phyloP scores from a whole-genome alignment of 2,797 vertebrate species.

The Cirrhinus molitorella region DNA sequence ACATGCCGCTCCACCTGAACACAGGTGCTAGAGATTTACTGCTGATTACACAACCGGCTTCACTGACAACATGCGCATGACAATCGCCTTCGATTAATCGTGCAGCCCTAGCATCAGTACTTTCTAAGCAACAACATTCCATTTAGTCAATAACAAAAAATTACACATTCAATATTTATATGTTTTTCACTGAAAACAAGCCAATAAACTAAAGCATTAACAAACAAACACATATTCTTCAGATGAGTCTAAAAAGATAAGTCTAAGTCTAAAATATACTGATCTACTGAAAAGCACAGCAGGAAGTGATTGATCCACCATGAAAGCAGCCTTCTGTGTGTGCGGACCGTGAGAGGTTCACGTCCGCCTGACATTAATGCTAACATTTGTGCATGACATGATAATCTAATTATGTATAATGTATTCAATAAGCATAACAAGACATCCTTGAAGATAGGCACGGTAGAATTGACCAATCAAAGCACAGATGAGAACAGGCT shows the following conservation, averaged over 20 bases:
- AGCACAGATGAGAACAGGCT: slow-evolving; percentile 3
- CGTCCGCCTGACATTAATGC: background rate
- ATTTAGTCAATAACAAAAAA: background rate
- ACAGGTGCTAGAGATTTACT: too few relatives aligned
- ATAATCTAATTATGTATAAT: slow-evolving; percentile 40
- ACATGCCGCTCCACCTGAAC: too few relatives aligned
- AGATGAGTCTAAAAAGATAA: background rate
- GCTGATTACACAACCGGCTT: too few relatives aligned
- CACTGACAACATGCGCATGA: too few relatives aligned
- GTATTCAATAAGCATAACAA: slow-evolving; percentile 29
- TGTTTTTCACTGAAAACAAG: background rate
- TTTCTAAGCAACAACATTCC: background rate
- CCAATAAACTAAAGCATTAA: background rate
- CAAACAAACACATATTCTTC: slow-evolving; percentile 7
- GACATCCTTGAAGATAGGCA: slow-evolving; percentile 27
- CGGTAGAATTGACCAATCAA: slow-evolving; percentile 7
- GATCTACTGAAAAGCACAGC: background rate
- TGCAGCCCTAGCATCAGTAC: too few relatives aligned
- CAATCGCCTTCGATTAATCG: too few relatives aligned
- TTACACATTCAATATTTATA: background rate
- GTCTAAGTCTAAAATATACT: background rate
- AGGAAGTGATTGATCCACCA: slow-evolving; percentile 9
- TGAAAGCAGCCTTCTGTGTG: slow-evolving; percentile 8
- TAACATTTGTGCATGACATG: slow-evolving; percentile 41
- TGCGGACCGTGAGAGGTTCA: slow-evolving; percentile 3